A percentile compares a stretch with the other conserved stretches of the same genome.
Evolutionary conservation across 1,140 invertebrate species (phyloP).

Genomic region (Aphelinus certus): DNA sequence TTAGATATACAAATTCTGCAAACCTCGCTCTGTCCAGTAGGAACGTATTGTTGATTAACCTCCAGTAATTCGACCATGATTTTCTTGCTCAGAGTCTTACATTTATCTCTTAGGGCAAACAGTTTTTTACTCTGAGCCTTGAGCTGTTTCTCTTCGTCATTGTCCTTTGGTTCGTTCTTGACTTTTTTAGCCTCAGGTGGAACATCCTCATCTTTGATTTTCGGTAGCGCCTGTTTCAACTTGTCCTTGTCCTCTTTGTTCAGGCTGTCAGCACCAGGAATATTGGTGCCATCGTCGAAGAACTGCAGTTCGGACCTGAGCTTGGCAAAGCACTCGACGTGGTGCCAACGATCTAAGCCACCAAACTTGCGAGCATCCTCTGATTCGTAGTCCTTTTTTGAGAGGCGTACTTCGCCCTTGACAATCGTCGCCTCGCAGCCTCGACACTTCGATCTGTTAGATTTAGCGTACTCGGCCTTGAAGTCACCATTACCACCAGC

Average conservation of each 20-base stretch:
- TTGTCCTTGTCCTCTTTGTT: conserved; percentile 78
- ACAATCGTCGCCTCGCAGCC: conserved; percentile 89
- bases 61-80: conserved; percentile 73
- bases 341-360: conserved; percentile 86
- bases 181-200: conserved; percentile 72
- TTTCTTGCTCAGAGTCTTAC: conserved; percentile 54
- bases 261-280: conserved; percentile 81
- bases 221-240: conserved; percentile 76
- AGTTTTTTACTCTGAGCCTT: conserved; percentile 84
- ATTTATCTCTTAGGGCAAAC: conserved; percentile 74
- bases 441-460: conserved; percentile 80
- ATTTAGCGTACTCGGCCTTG: conserved; percentile 89
- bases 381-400: conserved; percentile 88
- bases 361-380: conserved; percentile 83
- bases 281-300: conserved; percentile 73
- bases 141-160: conserved; percentile 68
- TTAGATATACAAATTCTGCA: conserved; percentile 1
- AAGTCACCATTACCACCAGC: conserved; percentile 72
- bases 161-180: conserved; percentile 72
- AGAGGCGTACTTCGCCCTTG: conserved; percentile 84
- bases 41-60: conserved; percentile 77
- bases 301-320: conserved; percentile 80
- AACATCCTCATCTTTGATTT: conserved; percentile 70
- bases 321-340: conserved; percentile 91
- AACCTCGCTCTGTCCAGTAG: conserved; percentile 62